A percentile compares a stretch with the other conserved stretches of the same genome.
Evolutionary conservation across 2,113 vertebrate species (phyloP).

Genomic region (Mustela nigripes): DNA sequence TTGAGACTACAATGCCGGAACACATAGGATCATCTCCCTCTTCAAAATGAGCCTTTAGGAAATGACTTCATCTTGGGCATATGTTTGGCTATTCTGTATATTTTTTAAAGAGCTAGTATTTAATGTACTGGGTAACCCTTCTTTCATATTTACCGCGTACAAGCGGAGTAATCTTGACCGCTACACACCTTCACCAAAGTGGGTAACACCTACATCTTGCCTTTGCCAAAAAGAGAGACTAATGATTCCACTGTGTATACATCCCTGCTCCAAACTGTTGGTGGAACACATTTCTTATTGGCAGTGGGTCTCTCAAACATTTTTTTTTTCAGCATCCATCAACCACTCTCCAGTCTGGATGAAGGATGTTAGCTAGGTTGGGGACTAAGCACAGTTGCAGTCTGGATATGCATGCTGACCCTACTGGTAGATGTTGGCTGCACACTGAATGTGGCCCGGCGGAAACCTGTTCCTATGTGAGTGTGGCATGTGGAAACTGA

Average conservation of each 20-base stretch:
- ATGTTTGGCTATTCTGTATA: neutral
- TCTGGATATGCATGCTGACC: constrained; percentile 51
- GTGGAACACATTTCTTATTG: neutral
- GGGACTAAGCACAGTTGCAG: neutral
- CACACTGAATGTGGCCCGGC: constrained; percentile 33
- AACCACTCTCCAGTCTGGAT: neutral
- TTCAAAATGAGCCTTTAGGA: constrained; percentile 10
- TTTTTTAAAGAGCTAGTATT: neutral
- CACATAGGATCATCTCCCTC: neutral
- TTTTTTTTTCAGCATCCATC: neutral
- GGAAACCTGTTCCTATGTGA: constrained; percentile 64
- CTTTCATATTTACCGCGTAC: neutral
- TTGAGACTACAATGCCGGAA: neutral
- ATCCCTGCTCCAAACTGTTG: neutral
- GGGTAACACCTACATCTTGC: neutral
- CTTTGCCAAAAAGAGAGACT: neutral
- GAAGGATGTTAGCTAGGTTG: constrained; percentile 42
- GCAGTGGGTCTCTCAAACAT: neutral
- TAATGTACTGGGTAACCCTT: neutral
- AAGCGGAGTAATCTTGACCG: neutral
- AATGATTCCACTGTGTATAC: neutral
- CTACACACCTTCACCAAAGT: neutral
- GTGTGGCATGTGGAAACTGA: constrained; percentile 45
- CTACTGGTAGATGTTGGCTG: constrained; percentile 27
- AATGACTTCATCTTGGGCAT: neutral